A percentile compares a stretch with the other conserved stretches of the same genome.
Evolutionary conservation across 2,888 invertebrate genomes (phyloP).

Genomic region (Helobdella robusta): DNA sequence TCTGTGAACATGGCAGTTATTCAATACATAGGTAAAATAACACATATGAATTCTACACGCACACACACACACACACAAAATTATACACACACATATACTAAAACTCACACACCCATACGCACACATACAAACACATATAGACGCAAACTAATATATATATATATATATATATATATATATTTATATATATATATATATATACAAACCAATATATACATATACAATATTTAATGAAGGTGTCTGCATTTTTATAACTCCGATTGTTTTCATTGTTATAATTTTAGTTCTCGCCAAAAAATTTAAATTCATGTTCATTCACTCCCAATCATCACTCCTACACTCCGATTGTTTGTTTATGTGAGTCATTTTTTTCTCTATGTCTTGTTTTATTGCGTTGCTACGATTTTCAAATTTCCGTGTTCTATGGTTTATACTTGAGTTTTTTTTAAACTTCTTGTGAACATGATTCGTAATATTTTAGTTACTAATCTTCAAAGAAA

Average conservation of each 20-base stretch:
- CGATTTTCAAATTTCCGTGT: background rate
- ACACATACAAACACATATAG: slow-evolving; percentile 24
- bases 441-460: background rate
- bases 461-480: background rate
- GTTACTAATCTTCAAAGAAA: background rate
- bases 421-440: background rate
- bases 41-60: background rate
- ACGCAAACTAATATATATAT: slow-evolving; percentile 25
- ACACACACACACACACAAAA: slow-evolving; percentile 18
- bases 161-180: slow-evolving; percentile 26
- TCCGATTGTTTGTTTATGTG: too few species aligned
- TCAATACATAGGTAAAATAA: background rate
- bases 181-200: slow-evolving; percentile 27
- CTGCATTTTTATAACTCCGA: background rate
- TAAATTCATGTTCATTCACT: too few species aligned
- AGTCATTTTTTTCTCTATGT: too few species aligned
- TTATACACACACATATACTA: slow-evolving; percentile 13
- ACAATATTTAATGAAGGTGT: slow-evolving; percentile 1
- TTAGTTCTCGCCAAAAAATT: too few species aligned
- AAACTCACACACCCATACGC: slow-evolving; percentile 26
- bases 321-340: too few species aligned
- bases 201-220: slow-evolving; percentile 22
- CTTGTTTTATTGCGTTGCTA: too few species aligned
- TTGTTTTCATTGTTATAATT: background rate
- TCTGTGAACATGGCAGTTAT: background rate